Evolutionary conservation across 2,888 invertebrate species (phyloP), one percentile per base, ranked within the genome.

Genomic region (Halictus quadricinctus): DNA sequence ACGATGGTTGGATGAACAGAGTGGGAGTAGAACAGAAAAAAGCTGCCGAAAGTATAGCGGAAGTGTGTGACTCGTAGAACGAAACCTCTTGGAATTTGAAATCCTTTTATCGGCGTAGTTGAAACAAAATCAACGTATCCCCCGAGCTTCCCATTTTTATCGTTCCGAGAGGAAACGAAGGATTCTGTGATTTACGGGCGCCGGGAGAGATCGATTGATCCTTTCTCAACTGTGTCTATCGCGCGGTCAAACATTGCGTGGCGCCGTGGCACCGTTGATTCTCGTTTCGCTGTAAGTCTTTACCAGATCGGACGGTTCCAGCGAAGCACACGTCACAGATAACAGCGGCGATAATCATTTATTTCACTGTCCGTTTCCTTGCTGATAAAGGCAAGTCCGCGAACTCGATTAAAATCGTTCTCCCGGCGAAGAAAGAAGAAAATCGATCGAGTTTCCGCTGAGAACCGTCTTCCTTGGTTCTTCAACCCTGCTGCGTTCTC

Each of bases 231-330:
- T 43, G 43, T 43, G 41, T 70, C 41, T 36, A 60, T 60, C 25
- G 50, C 36, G 79, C 64, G 73, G 43, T 73, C 36, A 41, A 54
- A 54, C 43, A 43, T 73, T 43, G 72, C 50, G 41, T 43, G 70
- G 48, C 66, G 64, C 60, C 54, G 46, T 79, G 21, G 74, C 50
- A 76, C 73, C 72, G 75, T 88, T 85, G 89, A 89, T 88, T 89
- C 89, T 87, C 89, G 83, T 72, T 84, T 75, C 76, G 74, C 60
- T 43, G 25, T 54, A 29, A 60, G n/a, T 15, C 48, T 43, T 41
- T 43, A 66, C 76, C 84, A 84, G 72, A 48, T 72, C 41, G 15
- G 73, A 77, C 77, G 80, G 66, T 79, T 82, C 80, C 50, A 80
- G 76, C 60, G 48, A 77, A 7, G 18, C n/a, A 64, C 54, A 58